Conservation (phyloP, 2,113 vertebrate species). For the Microtus oregoni region DNA sequence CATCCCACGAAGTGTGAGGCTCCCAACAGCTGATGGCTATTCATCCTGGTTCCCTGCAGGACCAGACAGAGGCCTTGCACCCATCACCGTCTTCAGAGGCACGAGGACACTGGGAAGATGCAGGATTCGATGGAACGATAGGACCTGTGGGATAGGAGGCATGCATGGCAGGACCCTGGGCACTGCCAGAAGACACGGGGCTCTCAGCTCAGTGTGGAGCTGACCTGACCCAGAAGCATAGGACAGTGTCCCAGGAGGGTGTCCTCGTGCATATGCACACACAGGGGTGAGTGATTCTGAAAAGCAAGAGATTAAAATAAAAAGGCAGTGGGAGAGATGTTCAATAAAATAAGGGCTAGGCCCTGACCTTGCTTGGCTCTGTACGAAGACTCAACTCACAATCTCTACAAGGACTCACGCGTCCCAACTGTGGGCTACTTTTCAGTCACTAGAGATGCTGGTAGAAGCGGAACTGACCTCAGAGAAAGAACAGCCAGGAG, state of each 20-base stretch:
- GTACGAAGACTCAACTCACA: not conserved
- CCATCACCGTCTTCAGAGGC: not conserved
- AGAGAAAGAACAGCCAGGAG: not conserved
- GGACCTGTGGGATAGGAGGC: not conserved
- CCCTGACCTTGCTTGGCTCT: not conserved
- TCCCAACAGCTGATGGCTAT: constrained; percentile 69
- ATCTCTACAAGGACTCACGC: rapidly evolving
- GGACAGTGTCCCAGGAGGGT: not conserved
- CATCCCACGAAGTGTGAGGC: constrained; percentile 54
- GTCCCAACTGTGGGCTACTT: not conserved
- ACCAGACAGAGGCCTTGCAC: constrained; percentile 57
- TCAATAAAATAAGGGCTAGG: not conserved
- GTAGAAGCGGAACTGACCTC: not conserved
- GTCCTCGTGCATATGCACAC: not conserved
- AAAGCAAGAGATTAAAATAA: constrained; percentile 3
- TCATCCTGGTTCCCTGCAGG: constrained; percentile 8
- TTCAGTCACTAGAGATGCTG: no score
- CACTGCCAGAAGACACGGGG: not conserved
- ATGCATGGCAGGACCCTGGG: not conserved
- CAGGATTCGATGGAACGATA: not conserved
- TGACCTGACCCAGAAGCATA: not conserved
- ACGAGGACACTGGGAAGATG: not conserved
- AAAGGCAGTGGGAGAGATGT: not conserved
- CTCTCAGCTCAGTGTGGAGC: not conserved
- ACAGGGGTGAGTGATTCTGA: rapidly evolving